These are phyloP conservation scores for Zootoca vivipara DNA, from an alignment of 2,113 vertebrate genomes.

Conservation along the genomic window DNA sequence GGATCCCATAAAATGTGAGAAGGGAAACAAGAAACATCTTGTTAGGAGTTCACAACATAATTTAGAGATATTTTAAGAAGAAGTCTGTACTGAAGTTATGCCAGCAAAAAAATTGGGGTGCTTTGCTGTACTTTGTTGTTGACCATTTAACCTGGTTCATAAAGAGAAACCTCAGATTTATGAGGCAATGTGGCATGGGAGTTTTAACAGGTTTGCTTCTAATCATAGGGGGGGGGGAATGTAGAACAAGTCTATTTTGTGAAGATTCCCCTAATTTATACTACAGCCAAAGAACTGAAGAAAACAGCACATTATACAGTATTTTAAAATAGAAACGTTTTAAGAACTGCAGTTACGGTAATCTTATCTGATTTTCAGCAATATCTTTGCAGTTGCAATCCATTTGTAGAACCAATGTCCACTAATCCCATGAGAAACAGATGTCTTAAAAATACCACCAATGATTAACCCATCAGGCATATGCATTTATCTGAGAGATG, in stretches of 20 bases:
- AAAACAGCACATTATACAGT: not conserved
- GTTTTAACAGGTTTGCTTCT: not conserved
- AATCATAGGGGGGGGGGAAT: not conserved
- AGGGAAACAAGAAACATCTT: not conserved
- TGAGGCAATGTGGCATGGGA: not conserved
- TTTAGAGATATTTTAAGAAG: not conserved
- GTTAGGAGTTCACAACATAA: not conserved
- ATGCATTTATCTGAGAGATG: not conserved
- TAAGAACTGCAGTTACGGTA: not conserved
- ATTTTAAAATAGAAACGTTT: not conserved
- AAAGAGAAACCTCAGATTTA: not conserved
- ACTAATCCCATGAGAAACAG: not conserved
- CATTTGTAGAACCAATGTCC: not conserved
- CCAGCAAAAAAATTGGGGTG: not conserved
- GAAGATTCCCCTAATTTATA: not conserved
- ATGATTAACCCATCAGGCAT: not conserved
- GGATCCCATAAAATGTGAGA: too few species aligned
- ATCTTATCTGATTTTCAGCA: not conserved
- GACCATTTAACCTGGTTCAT: not conserved
- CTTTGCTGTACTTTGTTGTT: not conserved
- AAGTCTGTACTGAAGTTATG: not conserved
- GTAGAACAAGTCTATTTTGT: not conserved
- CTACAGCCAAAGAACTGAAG: not conserved
- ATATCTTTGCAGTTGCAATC: not conserved
- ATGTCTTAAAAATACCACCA: not conserved